phyloP scores from a whole-genome alignment of 2,797 vertebrate species.

The Eurystomus glaucurus region DNA sequence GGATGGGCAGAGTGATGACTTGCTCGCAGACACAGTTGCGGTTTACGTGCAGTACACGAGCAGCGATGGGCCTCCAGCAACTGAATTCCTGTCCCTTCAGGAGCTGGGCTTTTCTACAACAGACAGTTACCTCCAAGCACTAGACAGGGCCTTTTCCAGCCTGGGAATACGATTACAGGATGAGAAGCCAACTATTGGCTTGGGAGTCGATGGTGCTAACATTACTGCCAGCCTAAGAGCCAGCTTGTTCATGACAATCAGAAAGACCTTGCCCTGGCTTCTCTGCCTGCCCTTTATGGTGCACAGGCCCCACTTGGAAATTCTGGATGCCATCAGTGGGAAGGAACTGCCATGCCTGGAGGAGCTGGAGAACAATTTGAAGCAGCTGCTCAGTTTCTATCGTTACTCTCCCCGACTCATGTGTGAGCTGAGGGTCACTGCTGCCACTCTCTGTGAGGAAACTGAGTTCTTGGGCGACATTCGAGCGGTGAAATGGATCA shows the following conservation, averaged over 20 bases:
- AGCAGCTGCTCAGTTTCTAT: slow-evolving; percentile 96
- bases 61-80: slow-evolving; percentile 91
- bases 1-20: slow-evolving; percentile 92
- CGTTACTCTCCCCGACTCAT: slow-evolving; percentile 95
- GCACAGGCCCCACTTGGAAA: slow-evolving; percentile 94
- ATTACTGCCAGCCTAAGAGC: slow-evolving; percentile 91
- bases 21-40: slow-evolving; percentile 92
- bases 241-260: slow-evolving; percentile 91
- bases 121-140: slow-evolving; percentile 93
- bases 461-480: slow-evolving; percentile 96
- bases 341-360: slow-evolving; percentile 96
- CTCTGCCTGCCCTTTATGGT: slow-evolving; percentile 96
- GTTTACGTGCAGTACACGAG: slow-evolving; percentile 94
- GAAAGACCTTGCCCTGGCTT: slow-evolving; percentile 94
- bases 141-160: slow-evolving; percentile 91
- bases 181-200: slow-evolving; percentile 89
- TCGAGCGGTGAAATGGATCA: slow-evolving; percentile 94
- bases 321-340: slow-evolving; percentile 94
- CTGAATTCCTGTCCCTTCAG: slow-evolving; percentile 94
- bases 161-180: slow-evolving; percentile 93
- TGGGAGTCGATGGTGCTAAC: slow-evolving; percentile 93
- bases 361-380: slow-evolving; percentile 96
- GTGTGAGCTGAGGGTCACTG: slow-evolving; percentile 91
- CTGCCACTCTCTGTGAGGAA: slow-evolving; percentile 94
- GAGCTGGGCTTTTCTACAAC: slow-evolving; percentile 89